Conservation (phyloP, 2,797 vertebrate genomes). For the Chlorospingus flavigularis region DNA sequence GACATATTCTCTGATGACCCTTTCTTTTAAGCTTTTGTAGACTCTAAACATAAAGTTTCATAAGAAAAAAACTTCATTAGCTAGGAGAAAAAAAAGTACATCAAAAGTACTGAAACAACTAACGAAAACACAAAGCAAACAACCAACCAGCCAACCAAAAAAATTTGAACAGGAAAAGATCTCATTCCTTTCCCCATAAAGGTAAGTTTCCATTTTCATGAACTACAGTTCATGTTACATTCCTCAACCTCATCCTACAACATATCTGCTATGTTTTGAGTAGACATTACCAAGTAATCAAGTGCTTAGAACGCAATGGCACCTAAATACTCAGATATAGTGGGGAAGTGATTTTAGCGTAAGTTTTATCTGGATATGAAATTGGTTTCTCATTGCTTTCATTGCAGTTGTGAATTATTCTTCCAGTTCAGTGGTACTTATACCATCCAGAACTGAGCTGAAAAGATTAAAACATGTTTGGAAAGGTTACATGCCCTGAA, state of each 20-base stretch:
- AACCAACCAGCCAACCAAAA: not conserved
- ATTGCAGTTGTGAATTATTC: not conserved
- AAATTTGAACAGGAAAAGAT: not conserved
- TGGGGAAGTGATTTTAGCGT: not conserved
- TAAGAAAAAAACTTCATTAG: not conserved
- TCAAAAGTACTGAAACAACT: not conserved
- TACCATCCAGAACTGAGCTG: not conserved
- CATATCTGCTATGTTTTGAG: not conserved
- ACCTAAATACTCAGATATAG: not conserved
- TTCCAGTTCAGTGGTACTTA: not conserved
- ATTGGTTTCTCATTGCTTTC: not conserved
- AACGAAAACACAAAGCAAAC: not conserved
- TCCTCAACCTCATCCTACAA: not conserved
- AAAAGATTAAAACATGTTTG: not conserved
- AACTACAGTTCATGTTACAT: accelerated
- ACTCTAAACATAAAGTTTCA: not conserved
- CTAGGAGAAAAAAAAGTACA: not conserved
- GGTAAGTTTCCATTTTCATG: not conserved
- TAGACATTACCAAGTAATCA: not conserved
- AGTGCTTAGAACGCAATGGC: not conserved
- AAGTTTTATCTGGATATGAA: not conserved
- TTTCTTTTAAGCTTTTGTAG: not conserved
- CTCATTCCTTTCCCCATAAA: not conserved
- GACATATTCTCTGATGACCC: not conserved
- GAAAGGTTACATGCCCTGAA: not conserved